Evolutionary conservation across 2,797 vertebrate species (phyloP), one percentile per base, ranked within the genome.

Genomic region (Mus minutoides): DNA sequence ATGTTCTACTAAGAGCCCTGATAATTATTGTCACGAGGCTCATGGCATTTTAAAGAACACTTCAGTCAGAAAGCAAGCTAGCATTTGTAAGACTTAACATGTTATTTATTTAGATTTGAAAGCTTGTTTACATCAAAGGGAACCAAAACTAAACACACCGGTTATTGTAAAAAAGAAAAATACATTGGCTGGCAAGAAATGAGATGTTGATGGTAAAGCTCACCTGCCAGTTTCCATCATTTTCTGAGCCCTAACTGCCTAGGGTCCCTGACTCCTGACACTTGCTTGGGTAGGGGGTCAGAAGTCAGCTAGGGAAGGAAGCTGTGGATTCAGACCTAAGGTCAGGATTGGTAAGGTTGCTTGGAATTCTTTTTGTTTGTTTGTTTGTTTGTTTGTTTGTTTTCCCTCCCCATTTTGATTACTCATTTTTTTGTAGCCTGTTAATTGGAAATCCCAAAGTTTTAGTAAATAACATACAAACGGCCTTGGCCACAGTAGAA

Each of bases 41-140:
- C 76, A 14, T 90, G 58, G 11, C 29, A 52, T 89, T 94, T 92
- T 92, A 76, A 95, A 94, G 46, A 97, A 96, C 62, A 69, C 7
- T 17, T 91, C 11, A 83, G 49, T 95, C 60, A 64, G 67, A 37
- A 91, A 69, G 37, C 88, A 86, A 24, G 78, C 62, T 76, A 75
- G 69, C 75, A 71, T 92, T 96, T 92, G 73, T 87, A 71, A 88
- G 75, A 37, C 22, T 58, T 84, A 79, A 64, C 86, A 62, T 52
- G 24, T 80, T 91, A 14, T 46, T 83, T 78, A 40, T 86, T 69
- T 69, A 75, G 10, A 67, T 89, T 71, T 92, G 93, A 78, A 58
- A 76, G 46, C 34, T 85, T 46, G 3, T 60, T 94, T 85, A 69
- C 31, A 83, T 89, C 56, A 93, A 19, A 86, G 71, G 91, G 21